Conservation (phyloP, 2,888 invertebrate genomes). For the Acanthococcus lagerstroemiae region DNA sequence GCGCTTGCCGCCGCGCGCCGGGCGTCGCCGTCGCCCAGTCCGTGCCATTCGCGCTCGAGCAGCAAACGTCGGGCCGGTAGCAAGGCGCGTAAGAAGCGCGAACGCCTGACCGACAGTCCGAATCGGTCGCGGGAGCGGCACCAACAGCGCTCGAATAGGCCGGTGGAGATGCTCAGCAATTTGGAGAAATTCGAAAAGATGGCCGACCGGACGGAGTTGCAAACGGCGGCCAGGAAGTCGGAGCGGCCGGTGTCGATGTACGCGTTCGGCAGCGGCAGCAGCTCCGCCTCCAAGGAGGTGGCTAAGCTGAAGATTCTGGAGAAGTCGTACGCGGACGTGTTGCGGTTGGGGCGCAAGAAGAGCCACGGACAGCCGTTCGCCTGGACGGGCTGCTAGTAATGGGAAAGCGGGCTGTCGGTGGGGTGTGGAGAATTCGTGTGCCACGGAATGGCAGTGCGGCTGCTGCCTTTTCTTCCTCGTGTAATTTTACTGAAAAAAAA, state of each 20-base stretch:
- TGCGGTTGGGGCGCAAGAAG: slow-evolving; percentile 41
- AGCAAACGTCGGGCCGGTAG: slow-evolving; percentile 14
- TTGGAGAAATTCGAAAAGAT: background rate
- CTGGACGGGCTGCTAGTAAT: too few relatives aligned
- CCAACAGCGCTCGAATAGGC: slow-evolving; percentile 30
- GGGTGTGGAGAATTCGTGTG: too few relatives aligned
- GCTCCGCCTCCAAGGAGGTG: slow-evolving; percentile 71
- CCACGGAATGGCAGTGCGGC: too few relatives aligned
- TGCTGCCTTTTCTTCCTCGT: too few relatives aligned
- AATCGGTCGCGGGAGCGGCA: slow-evolving; percentile 32
- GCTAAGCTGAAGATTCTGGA: slow-evolving; percentile 70
- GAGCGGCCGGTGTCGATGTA: slow-evolving; percentile 29
- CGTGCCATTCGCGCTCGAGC: slow-evolving; percentile 13
- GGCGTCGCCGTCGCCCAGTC: slow-evolving; percentile 11
- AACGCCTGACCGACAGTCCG: slow-evolving; percentile 30
- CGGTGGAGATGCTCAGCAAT: slow-evolving; percentile 18
- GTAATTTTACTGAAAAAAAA: too few relatives aligned
- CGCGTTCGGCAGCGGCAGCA: slow-evolving; percentile 40
- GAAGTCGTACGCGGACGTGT: slow-evolving; percentile 73
- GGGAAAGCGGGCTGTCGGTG: too few relatives aligned
- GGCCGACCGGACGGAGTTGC: slow-evolving; percentile 1
- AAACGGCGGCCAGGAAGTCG: slow-evolving; percentile 34
- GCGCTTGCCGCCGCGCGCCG: background rate
- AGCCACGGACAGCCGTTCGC: too few relatives aligned
- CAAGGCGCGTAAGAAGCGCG: slow-evolving; percentile 33